These are phyloP conservation scores for Latrodectus elegans DNA, from an alignment of 2,888 invertebrate species.

Conservation along the genomic window DNA sequence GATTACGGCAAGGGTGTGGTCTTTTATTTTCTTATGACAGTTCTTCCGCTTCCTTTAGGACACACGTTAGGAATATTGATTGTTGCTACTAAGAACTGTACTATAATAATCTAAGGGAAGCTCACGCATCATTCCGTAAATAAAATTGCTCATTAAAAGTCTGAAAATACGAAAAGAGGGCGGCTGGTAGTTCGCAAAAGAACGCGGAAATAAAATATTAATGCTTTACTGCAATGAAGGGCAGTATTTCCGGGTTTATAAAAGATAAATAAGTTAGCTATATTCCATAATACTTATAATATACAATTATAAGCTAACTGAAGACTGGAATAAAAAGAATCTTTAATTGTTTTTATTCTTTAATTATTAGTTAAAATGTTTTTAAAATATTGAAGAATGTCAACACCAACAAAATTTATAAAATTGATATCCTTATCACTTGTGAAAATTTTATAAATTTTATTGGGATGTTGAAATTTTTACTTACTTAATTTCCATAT, in stretches of 20 bases:
- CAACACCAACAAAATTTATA: too few species aligned
- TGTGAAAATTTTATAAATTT: too few species aligned
- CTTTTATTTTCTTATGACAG: constrained; percentile 32
- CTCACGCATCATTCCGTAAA: constrained; percentile 31
- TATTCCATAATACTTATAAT: not conserved
- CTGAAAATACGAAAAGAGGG: constrained; percentile 22
- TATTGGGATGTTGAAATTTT: too few species aligned
- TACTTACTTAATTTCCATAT: too few species aligned
- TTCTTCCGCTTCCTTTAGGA: constrained; percentile 42
- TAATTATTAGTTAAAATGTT: too few species aligned
- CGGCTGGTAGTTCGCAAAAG: not conserved
- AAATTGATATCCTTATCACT: too few species aligned
- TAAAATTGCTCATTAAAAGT: constrained; percentile 17
- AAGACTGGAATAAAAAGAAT: too few species aligned
- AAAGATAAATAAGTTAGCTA: not conserved
- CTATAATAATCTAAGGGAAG: not conserved
- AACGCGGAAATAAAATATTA: constrained; percentile 32
- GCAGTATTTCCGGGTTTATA: not conserved
- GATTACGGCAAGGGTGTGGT: constrained; percentile 49
- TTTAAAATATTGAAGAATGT: too few species aligned
- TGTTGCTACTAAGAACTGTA: constrained; percentile 16
- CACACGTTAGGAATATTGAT: constrained; percentile 39
- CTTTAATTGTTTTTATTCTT: too few species aligned
- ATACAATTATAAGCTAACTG: too few species aligned
- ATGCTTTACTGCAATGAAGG: not conserved